phyloP scores from a whole-genome alignment of 2,113 vertebrate species.

The Nanger granti region DNA sequence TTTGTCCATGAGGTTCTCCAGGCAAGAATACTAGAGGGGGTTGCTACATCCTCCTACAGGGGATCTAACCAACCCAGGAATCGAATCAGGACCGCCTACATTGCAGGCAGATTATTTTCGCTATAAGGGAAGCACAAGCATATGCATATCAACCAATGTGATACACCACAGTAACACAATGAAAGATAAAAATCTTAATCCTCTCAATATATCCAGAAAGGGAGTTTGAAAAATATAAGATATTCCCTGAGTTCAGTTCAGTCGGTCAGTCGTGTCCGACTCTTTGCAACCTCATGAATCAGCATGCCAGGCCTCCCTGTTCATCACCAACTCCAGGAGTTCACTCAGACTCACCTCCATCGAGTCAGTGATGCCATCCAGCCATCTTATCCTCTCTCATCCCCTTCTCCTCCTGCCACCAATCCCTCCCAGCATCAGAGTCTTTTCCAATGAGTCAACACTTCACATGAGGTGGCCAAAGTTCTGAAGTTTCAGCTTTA shows the following conservation, averaged over 20 bases:
- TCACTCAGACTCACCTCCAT: too few species aligned
- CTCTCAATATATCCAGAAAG: not conserved
- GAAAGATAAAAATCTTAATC: not conserved
- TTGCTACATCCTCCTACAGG: not conserved
- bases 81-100: not conserved
- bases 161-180: not conserved
- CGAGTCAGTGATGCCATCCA: too few species aligned
- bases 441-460: too few species aligned
- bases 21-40: not conserved
- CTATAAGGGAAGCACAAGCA: not conserved
- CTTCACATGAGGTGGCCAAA: too few species aligned
- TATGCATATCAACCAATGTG: not conserved
- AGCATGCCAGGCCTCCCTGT: too few species aligned
- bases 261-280: fast-evolving
- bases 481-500: too few species aligned
- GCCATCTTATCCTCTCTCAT: too few species aligned
- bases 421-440: too few species aligned
- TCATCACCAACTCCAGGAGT: too few species aligned
- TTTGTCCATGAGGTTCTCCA: not conserved
- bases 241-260: not conserved
- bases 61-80: not conserved
- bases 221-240: not conserved
- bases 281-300: too few species aligned
- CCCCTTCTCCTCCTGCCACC: too few species aligned
- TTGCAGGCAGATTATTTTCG: not conserved